Conservation (phyloP, 1,140 invertebrate species). For the Pygmarrhopalites habei region DNA sequence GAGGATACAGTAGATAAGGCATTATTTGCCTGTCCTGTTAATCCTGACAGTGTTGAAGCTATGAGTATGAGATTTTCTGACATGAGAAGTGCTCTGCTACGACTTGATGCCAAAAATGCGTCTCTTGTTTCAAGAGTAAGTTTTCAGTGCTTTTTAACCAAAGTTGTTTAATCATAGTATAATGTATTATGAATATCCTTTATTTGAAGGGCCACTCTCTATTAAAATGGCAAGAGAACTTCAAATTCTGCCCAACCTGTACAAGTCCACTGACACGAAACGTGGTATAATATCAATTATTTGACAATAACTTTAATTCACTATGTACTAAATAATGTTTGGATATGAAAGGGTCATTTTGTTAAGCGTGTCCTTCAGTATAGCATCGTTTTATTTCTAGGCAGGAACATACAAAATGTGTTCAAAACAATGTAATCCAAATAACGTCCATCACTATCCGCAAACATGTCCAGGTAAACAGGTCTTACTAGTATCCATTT, state of each 20-base stretch:
- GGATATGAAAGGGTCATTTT: no score
- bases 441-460: constrained; percentile 40
- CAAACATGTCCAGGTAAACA: constrained; percentile 46
- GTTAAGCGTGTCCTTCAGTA: no score
- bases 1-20: constrained; percentile 22
- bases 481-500: no score
- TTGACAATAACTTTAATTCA: no score
- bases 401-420: constrained; percentile 45
- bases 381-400: no score
- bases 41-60: constrained; percentile 15
- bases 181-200: no score
- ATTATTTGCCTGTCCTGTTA: constrained; percentile 29
- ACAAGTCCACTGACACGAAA: constrained; percentile 42
- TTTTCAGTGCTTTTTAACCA: constrained; percentile 2
- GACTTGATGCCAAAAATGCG: constrained; percentile 15
- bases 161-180: no score
- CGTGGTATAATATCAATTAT: no score
- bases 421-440: constrained; percentile 42
- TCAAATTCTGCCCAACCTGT: constrained; percentile 48
- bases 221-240: constrained; percentile 46
- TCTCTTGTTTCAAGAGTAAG: constrained; percentile 31
- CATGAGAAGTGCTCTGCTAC: constrained; percentile 35
- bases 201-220: constrained; percentile 43
- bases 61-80: constrained; percentile 33
- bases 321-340: no score